A percentile compares a stretch with the other conserved stretches of the same genome.
These are phyloP conservation scores for Sinocyclocheilus grahami DNA, from an alignment of 2,113 vertebrate species.

Conservation along the genomic window DNA sequence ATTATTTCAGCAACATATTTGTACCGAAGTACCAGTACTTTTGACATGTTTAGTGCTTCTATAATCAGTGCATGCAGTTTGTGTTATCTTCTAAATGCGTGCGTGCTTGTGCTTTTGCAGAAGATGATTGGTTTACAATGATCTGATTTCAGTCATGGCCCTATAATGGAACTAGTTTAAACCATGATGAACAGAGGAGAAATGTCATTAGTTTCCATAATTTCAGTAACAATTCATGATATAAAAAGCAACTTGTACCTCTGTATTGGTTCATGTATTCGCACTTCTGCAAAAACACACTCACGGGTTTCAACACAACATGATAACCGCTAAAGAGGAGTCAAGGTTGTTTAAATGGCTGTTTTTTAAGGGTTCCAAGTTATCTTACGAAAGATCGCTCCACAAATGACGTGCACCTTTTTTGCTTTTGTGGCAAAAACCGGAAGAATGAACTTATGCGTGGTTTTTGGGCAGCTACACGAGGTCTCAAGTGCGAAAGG, in stretches of 20 bases:
- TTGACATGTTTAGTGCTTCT: too few species aligned
- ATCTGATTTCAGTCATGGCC: neutral
- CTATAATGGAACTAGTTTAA: conserved; percentile 9
- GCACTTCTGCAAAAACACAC: neutral
- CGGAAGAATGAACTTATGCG: neutral
- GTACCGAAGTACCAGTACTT: too few species aligned
- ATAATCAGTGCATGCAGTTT: too few species aligned
- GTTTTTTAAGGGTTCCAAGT: neutral
- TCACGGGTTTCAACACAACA: neutral
- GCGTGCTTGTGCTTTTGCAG: too few species aligned
- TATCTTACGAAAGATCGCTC: neutral
- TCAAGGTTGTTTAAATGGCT: neutral
- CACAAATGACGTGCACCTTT: neutral
- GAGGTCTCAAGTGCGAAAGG: neutral
- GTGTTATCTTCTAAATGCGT: too few species aligned
- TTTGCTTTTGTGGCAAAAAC: too few species aligned
- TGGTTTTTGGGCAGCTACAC: neutral
- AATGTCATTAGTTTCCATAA: conserved; percentile 38
- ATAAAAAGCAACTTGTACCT: neutral
- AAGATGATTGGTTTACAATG: neutral
- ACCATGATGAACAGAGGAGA: neutral
- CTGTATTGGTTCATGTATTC: neutral
- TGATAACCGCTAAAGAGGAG: neutral
- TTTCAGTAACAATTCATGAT: conserved; percentile 13
- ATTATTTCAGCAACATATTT: too few species aligned